Evolutionary conservation across 2,888 invertebrate species (phyloP).

Genomic region (Amblyteles armatorius): DNA sequence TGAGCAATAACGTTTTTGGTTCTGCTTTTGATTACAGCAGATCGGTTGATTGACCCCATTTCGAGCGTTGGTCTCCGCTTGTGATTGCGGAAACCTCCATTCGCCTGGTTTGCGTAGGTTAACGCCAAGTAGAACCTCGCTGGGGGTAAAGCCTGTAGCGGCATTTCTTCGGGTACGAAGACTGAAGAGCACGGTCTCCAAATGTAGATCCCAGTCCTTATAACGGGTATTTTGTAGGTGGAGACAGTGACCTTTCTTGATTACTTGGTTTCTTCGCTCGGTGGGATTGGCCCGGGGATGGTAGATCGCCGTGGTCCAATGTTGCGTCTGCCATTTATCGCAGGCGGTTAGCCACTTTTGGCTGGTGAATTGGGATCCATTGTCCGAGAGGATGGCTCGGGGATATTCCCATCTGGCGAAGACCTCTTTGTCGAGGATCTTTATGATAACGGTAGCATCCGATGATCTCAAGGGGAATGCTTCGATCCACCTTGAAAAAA

Average conservation of each 20-base stretch:
- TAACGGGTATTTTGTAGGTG: not conserved
- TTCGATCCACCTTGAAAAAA: conserved; percentile 68
- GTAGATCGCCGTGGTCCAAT: no score
- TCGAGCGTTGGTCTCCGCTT: not conserved
- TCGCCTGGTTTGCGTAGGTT: not conserved
- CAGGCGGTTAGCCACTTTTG: no score
- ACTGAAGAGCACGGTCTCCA: not conserved
- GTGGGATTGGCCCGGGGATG: no score
- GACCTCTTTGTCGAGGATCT: no score
- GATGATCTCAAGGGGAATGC: conserved; percentile 58
- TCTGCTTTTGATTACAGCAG: rapidly evolving
- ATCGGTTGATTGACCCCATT: not conserved
- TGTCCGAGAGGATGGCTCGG: no score
- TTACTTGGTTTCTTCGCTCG: no score
- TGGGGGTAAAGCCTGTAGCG: not conserved
- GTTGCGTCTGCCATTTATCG: no score
- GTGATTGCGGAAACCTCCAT: not conserved
- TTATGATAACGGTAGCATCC: not conserved
- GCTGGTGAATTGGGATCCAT: no score
- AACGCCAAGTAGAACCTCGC: not conserved
- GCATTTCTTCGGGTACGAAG: not conserved
- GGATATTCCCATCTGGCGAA: no score
- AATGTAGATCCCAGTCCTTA: not conserved
- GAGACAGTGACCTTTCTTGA: no score
- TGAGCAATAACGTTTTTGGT: not conserved